Base-by-base conservation (phyloP, 2,888 invertebrate species). In the Drosophila macrospina region DNA sequence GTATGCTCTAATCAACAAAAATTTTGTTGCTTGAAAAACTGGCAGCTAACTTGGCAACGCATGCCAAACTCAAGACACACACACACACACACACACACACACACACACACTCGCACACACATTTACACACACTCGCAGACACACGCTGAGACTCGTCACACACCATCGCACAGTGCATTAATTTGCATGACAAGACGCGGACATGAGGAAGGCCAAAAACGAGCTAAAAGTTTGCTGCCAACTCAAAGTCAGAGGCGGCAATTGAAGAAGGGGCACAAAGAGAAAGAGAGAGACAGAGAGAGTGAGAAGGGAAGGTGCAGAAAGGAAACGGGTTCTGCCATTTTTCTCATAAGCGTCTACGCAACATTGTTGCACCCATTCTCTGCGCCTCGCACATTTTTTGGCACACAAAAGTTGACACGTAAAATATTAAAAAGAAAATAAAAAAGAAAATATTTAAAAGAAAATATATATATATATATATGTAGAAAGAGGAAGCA, bases 391-490 rank as follows among this genome's bases (percentile, higher is more conserved):
- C 39, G 47, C 67, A 61, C 45, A 71, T 71, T 72, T 74, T 66
- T 84, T 83, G 83, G 77, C 83, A 81, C 70, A 72, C 80, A 79
- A 81, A 82, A 80, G 74, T 84, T 84, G 77, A 84, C 83, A 84
- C 84, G 84, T 83, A 84, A 83, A 84, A 83, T 83, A 83, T 83
- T 77, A 77, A 74, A 74, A 75, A 51, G 56, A 48, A 52, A 36
- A 41, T 15, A 41, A 36, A 37, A 57, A 34, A 5, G 15, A 24
- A 20, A 20, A 45, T 11, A 10, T 30, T 42, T 4, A 13, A 45
- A 52, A 39, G 28, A 30, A 24, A 80, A 80, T 70, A 83, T 82
- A 78, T 75, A 36, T 10, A 41, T 7, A 30, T 54, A 36, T 30
- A n/a, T 30, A 30, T 48, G 30, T 15, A 20, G 20, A 11, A 11